phyloP scores from a whole-genome alignment of 2,113 vertebrate species.

The Scopus umbretta region DNA sequence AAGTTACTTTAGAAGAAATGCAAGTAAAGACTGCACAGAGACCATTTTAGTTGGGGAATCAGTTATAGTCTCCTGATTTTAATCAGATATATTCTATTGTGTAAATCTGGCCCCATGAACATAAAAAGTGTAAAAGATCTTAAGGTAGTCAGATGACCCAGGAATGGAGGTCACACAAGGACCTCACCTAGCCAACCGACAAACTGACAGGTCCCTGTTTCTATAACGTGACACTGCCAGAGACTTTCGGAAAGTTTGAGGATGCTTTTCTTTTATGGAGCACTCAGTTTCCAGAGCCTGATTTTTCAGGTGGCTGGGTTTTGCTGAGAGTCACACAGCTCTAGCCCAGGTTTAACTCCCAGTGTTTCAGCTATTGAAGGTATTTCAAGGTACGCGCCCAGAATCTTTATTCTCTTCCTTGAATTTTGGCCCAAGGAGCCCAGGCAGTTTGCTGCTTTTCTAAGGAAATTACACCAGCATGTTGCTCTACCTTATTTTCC shows the following conservation, averaged over 20 bases:
- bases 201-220: background rate
- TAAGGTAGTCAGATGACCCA: background rate
- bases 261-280: background rate
- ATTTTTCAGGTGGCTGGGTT: background rate
- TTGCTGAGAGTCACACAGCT: background rate
- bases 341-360: background rate
- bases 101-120: background rate
- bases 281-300: background rate
- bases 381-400: background rate
- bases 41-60: background rate
- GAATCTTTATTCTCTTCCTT: background rate
- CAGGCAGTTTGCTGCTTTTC: background rate
- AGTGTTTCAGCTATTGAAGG: background rate
- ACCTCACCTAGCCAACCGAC: background rate
- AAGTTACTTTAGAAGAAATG: background rate
- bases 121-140: background rate
- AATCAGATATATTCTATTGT: background rate
- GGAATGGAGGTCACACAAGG: background rate
- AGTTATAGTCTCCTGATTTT: background rate
- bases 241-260: background rate
- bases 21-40: accelerated
- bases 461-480: background rate
- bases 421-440: background rate
- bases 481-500: background rate
- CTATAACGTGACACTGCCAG: background rate